phyloP scores from a whole-genome alignment of 2,888 invertebrate genomes.

The Mythimna ferrago region DNA sequence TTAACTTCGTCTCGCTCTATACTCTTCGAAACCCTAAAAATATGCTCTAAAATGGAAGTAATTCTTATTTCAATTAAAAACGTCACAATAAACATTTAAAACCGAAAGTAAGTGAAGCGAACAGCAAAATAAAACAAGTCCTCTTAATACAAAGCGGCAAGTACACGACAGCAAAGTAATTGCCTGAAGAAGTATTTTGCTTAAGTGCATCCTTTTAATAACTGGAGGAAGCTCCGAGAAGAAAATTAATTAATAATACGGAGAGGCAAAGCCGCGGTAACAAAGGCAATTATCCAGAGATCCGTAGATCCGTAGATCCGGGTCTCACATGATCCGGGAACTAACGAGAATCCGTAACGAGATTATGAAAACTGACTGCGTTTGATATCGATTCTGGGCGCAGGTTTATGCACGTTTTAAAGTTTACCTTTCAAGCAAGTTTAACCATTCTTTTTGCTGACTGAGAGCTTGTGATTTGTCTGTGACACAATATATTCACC shows the following conservation, averaged over 20 bases:
- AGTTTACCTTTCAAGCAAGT: constrained; percentile 14
- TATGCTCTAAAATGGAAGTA: no score
- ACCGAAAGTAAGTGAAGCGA: not conserved
- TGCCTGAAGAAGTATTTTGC: constrained; percentile 36
- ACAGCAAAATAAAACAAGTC: constrained; percentile 17
- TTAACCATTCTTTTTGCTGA: no score
- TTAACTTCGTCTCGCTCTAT: no score
- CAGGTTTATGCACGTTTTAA: constrained; percentile 7
- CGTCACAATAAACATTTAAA: constrained; percentile 7
- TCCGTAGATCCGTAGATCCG: constrained; percentile 33
- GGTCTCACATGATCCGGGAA: constrained; percentile 56
- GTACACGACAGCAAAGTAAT: constrained; percentile 42
- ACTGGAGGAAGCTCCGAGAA: constrained; percentile 39
- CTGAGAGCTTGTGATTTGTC: no score
- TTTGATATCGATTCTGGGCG: constrained; percentile 25
- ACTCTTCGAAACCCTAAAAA: no score
- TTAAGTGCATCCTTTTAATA: constrained; percentile 61
- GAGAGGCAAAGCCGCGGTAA: constrained; percentile 42
- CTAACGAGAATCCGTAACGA: constrained; percentile 64
- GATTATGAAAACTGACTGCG: constrained; percentile 60
- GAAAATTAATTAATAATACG: constrained; percentile 61
- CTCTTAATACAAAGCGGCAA: constrained; percentile 17
- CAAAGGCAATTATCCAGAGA: constrained; percentile 63
- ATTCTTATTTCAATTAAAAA: constrained; percentile 2
- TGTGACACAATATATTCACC: no score